These are phyloP conservation scores for Nephila pilipes DNA, from an alignment of 1,140 invertebrate genomes.

Conservation along the genomic window DNA sequence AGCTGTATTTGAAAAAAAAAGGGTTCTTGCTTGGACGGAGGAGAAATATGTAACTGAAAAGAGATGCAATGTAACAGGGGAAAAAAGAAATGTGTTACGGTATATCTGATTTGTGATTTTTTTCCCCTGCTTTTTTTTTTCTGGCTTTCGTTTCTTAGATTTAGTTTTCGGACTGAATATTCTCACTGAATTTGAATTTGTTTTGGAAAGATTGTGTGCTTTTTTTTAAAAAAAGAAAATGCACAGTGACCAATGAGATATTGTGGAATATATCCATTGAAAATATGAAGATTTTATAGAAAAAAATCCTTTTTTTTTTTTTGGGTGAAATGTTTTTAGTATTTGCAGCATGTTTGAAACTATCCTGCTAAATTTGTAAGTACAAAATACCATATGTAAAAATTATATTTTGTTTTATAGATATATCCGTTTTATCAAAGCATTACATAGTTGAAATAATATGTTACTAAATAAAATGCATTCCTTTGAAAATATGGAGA, in stretches of 20 bases:
- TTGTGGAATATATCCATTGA: not conserved
- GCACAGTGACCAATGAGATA: not conserved
- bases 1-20: not conserved
- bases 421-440: too few relatives aligned
- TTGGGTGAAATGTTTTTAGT: too few relatives aligned
- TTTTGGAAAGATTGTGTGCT: not conserved
- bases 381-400: too few relatives aligned
- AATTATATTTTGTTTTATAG: too few relatives aligned
- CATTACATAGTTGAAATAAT: too few relatives aligned
- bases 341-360: too few relatives aligned
- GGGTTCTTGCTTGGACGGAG: not conserved
- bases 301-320: too few relatives aligned
- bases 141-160: not conserved
- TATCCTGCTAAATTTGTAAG: too few relatives aligned
- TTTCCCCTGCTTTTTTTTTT: not conserved
- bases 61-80: constrained; percentile 3
- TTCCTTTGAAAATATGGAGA: too few relatives aligned
- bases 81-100: constrained; percentile 40
- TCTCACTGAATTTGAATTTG: not conserved
- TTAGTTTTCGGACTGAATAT: constrained; percentile 32
- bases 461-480: too few relatives aligned
- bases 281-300: not conserved
- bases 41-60: constrained; percentile 27
- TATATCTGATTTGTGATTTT: constrained; percentile 36
- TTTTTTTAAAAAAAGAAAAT: not conserved